Evolutionary conservation across 2,113 vertebrate genomes (phyloP), one percentile per base, ranked within the genome.

Genomic region (Xerus inauris): DNA sequence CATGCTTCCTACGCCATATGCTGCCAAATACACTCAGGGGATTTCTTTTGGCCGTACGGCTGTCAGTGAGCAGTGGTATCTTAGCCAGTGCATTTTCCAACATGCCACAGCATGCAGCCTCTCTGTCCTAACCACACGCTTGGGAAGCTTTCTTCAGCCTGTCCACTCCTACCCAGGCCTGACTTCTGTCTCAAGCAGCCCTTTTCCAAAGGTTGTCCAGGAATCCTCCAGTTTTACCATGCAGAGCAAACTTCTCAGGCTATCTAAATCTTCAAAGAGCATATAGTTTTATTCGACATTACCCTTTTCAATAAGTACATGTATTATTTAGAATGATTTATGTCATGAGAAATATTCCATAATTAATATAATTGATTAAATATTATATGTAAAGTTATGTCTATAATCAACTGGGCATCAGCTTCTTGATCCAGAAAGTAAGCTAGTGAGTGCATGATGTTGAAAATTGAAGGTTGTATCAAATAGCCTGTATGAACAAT

Each of bases 271-370:
- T 62, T 62, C 26, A 62, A 62, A 92, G 40, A 59, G 16, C 3
- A 28, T 54, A 17, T 35, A 3, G 89, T 49, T 79, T 90, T 26
- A 57, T 42, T 64, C 64, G 49, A 7, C 16, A 32, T 80, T 72
- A 64, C 5, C 2, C 30, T 77, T 93, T 81, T 71, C 62, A 72
- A 69, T 79, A 91, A 82, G 85, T 92, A 57, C 85, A 85, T 20
- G 67, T 84, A 59, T 40, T 92, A 72, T 72, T 87, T 85, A 59
- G 11, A 92, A 76, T 59, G 32, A 90, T 49, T 75, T n/a, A 89
- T 75, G 62, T 75, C 49, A 6, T 89, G 24, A 89, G 8, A 47
- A 75, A 73, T 86, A 69, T 45, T 81, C 40, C 54, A 57, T 57
- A 57, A 57, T 57, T 57, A 38, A 71, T 80, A 57, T 57, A 1